Evolutionary conservation across 2,113 vertebrate species (phyloP).

Genomic region (Catharus fuscescens): DNA sequence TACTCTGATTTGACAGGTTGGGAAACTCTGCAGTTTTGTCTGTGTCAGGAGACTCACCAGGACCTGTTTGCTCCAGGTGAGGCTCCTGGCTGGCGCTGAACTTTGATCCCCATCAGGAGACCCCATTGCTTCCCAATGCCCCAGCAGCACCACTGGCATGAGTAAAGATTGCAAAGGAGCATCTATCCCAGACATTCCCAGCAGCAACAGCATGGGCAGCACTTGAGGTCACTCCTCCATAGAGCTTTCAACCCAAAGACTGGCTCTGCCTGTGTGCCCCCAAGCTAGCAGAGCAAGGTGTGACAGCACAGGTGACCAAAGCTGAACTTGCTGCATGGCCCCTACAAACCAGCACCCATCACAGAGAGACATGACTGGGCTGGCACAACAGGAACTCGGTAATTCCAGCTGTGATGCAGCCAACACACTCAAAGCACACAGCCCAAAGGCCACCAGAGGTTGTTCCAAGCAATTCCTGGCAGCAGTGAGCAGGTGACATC

Average conservation of each 20-base stretch:
- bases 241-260: background rate
- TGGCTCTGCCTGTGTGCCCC: background rate
- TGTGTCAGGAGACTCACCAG: background rate
- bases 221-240: background rate
- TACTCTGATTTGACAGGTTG: background rate
- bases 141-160: background rate
- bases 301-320: background rate
- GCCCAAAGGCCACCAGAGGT: background rate
- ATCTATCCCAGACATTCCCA: background rate
- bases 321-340: background rate
- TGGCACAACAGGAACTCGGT: background rate
- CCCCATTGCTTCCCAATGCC: rapidly evolving
- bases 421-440: background rate
- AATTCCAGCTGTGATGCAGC: background rate
- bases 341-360: background rate
- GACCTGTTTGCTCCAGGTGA: background rate
- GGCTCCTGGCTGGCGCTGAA: background rate
- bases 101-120: rapidly evolving
- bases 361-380: background rate
- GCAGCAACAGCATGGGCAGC: background rate
- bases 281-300: background rate
- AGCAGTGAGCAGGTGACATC: background rate
- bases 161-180: background rate
- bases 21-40: background rate
- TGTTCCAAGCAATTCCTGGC: background rate